Evolutionary conservation across 2,888 invertebrate genomes (phyloP), one percentile per base, ranked within the genome.

Genomic region (Drosophila prolongata): DNA sequence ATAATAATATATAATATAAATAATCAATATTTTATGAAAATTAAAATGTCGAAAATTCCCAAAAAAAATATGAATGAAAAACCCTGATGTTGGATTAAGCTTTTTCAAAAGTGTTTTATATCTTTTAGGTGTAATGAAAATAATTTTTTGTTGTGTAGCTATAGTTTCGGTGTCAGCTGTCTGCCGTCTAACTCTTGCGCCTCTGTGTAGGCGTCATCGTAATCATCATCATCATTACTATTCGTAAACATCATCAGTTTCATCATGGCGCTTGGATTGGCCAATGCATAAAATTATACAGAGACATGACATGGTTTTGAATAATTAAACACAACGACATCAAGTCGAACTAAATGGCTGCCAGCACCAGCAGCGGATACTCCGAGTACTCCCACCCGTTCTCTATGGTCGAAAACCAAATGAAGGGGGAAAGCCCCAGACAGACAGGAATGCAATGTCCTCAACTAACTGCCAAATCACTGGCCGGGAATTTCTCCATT

Each of bases 261-360:
- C 55, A 57, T 59, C 58, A 47, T 61, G 82, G 75, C 84, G 80
- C 78, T 80, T 76, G 76, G 77, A 76, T 87, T 81, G 81, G 87
- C 84, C 85, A 88, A 87, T 91, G 90, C 90, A 91, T 90, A 90
- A 86, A 90, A 91, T 91, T 91, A 91, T 91, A 89, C 87, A 83
- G 80, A 81, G 81, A 89, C 90, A 89, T 89, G 90, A 91, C 91
- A 87, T 91, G 91, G 89, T 90, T 91, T 91, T 91, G 90, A 91
- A 91, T 91, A 91, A 91, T 91, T 91, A 91, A 91, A 90, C 87
- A 88, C 78, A 71, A 55, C 70, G 65, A 53, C 66, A 65, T 65
- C 67, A 66, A 65, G 65, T 65, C 65, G 65, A 40, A 67, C 65
- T 66, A 66, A 66, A 66, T 66, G 67, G 55, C 65, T 65, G 67